Evolutionary conservation across 2,888 invertebrate genomes (phyloP).

Genomic region (Phasia obesa): DNA sequence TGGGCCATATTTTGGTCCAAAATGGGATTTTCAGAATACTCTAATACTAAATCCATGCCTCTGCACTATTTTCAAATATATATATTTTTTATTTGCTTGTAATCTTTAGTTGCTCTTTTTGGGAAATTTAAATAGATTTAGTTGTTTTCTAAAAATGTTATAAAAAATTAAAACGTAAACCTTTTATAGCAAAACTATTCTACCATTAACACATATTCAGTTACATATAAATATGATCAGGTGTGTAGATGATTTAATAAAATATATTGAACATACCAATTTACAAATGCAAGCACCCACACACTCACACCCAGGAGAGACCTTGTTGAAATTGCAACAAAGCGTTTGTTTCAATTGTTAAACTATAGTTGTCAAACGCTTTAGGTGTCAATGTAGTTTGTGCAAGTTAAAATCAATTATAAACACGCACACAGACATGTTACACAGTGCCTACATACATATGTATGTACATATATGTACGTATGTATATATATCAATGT

Average conservation of each 20-base stretch:
- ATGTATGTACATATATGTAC: neutral
- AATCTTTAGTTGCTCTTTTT: too few relatives aligned
- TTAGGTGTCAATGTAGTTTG: conserved; percentile 72
- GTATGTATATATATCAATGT: neutral
- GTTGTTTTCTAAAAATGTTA: too few relatives aligned
- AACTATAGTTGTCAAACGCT: conserved; percentile 72
- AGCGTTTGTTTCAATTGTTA: conserved; percentile 69
- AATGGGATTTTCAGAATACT: too few relatives aligned
- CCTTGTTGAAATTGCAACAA: conserved; percentile 58
- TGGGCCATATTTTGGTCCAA: too few relatives aligned
- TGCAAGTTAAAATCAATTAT: conserved; percentile 70
- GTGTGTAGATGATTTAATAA: conserved; percentile 7
- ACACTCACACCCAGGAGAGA: neutral
- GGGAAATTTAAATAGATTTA: too few relatives aligned
- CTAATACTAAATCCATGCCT: too few relatives aligned
- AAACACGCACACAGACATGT: conserved; percentile 35
- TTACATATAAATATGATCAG: conserved; percentile 9
- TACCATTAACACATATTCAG: too few relatives aligned
- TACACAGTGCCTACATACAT: conserved; percentile 1
- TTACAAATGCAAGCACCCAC: conserved; percentile 23
- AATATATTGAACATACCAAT: conserved; percentile 39
- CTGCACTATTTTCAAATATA: too few relatives aligned
- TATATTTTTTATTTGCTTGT: too few relatives aligned
- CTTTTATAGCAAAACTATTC: too few relatives aligned
- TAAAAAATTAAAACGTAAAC: too few relatives aligned